Evolutionary conservation across 2,888 invertebrate species (phyloP).

Genomic region (Trilocha varians): DNA sequence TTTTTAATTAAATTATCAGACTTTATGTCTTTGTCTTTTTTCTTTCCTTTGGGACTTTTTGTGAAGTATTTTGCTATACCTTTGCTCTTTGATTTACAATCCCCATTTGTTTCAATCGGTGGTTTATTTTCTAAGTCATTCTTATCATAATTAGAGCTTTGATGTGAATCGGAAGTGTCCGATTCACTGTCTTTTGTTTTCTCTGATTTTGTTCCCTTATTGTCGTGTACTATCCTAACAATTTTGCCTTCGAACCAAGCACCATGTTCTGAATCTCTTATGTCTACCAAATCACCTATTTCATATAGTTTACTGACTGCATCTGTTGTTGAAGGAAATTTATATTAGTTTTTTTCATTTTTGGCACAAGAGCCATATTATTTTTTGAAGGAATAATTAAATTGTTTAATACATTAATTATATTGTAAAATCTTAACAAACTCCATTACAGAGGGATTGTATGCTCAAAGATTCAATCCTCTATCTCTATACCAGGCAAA

Average conservation of each 20-base stretch:
- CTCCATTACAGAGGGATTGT: too few species aligned
- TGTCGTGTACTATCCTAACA: conserved; percentile 59
- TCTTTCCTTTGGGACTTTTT: conserved; percentile 28
- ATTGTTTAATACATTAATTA: too few species aligned
- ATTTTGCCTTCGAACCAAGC: conserved; percentile 84
- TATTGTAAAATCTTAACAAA: too few species aligned
- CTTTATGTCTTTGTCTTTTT: conserved; percentile 17
- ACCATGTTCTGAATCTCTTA: conserved; percentile 73
- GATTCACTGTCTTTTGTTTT: conserved; percentile 13
- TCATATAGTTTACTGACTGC: conserved; percentile 64
- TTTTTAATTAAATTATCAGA: conserved; percentile 29
- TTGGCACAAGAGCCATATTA: background rate
- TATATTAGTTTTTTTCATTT: background rate
- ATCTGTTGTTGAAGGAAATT: conserved; percentile 24
- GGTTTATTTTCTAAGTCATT: conserved; percentile 39
- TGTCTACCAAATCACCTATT: conserved; percentile 79
- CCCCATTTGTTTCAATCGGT: conserved; percentile 20
- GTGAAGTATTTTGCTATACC: conserved; percentile 42
- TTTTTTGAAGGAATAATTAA: too few species aligned
- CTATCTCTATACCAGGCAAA: too few species aligned
- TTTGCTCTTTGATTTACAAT: conserved; percentile 23
- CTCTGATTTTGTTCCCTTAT: conserved; percentile 9
- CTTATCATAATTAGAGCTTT: background rate
- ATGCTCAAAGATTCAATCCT: too few species aligned
- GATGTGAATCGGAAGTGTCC: conserved; percentile 17